Base-by-base conservation (phyloP, 23 tunicate genomes). In the Styela clava region DNA sequence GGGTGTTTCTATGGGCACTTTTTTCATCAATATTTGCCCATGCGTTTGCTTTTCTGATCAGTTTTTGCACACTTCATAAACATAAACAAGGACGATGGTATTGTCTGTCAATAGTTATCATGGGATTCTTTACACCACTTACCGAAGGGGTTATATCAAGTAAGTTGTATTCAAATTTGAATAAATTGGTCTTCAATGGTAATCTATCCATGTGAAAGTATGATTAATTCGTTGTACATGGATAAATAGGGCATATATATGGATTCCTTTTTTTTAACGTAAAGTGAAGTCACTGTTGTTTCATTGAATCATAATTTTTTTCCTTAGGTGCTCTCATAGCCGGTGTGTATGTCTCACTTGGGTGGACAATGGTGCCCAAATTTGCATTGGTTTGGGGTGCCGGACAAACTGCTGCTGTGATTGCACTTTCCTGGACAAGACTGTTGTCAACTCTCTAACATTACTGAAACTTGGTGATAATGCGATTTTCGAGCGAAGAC, bases 21-120 rank as follows among this genome's bases (percentile, higher is more conserved):
- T 79, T 89, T 52, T 89, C 94, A 78, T 89, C 94, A 12, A 33
- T 89, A 9, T 61, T 85, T 63, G 88, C 84, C 21, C 87, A 89
- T 65, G 82, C 74, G 3, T 35, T 89, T 19, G 88, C 79, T 2
- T 87, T 78, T 34, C 64, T 89, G 9, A 63, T 64, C 23, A 84
- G 94, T 69, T 61, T 89, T 67, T 79, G 63, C 19, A 63, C 88
- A 16, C 61, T 89, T 31, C 85, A 84, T 24, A 84, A 84, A 63
- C 88, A 89, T 68, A 89, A 84, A 61, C 88, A 84, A 31, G 94
- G 88, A 16, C 82, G 88, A 2, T 89, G 94, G 88, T 89, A 89
- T 62, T 84, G 74, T 31, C 28, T 84, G 18, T 84, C 85, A 23
- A 30, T 89, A 37, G 88, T 78, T 3, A 62, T 84, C 33, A 84